phyloP scores from a whole-genome alignment of 2,797 vertebrate genomes.

The Galagoides demidoff region DNA sequence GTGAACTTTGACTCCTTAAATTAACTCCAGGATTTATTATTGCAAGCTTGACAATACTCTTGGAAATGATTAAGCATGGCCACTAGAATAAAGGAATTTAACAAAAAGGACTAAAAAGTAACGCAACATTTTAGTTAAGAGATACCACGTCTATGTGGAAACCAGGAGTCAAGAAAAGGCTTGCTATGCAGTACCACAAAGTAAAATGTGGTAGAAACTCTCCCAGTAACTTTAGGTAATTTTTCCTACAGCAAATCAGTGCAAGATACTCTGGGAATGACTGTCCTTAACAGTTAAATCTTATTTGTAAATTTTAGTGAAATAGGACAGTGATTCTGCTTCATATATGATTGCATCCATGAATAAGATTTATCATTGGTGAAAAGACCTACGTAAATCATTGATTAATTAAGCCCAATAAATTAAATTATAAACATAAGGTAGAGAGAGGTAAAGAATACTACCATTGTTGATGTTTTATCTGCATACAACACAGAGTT shows the following conservation, averaged over 20 bases:
- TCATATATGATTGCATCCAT: background rate
- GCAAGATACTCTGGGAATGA: background rate
- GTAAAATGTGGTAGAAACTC: background rate
- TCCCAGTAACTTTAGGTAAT: background rate
- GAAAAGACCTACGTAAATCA: background rate
- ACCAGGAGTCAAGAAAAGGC: background rate
- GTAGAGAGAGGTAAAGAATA: background rate
- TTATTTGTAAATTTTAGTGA: slow-evolving; percentile 16
- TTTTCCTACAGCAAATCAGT: background rate
- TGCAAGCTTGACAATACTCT: slow-evolving; percentile 82
- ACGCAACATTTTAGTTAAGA: slow-evolving; percentile 62
- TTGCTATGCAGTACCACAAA: background rate
- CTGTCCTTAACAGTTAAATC: background rate
- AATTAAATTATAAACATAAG: background rate
- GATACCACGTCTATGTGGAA: slow-evolving; percentile 60
- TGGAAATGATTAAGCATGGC: slow-evolving; percentile 82
- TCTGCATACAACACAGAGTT: background rate
- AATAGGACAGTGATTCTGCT: slow-evolving; percentile 31
- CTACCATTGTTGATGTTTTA: background rate
- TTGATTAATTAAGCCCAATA: slow-evolving; percentile 30
- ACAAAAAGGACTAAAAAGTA: slow-evolving; percentile 76
- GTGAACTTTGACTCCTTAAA: slow-evolving; percentile 88
- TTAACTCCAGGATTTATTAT: slow-evolving; percentile 87
- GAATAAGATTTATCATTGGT: background rate
- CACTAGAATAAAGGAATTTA: slow-evolving; percentile 73